Base-by-base conservation (phyloP, 2,797 vertebrate genomes). In the Danio jaintianensis region DNA sequence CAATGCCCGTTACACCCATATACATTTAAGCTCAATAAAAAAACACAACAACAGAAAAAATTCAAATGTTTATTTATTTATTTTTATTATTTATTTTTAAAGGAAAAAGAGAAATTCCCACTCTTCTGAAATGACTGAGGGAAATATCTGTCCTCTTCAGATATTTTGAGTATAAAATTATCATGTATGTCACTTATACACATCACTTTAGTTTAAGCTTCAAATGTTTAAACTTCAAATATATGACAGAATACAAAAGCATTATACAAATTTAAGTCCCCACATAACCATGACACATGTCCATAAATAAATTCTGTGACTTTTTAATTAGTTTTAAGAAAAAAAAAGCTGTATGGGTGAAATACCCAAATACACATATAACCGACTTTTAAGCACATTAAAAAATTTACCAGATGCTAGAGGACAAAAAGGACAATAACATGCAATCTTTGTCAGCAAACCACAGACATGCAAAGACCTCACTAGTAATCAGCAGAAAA, bases 401-500 rank as follows among this genome's bases (percentile, higher is more conserved):
- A 92, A 91, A 69, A 79, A 85, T 74, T 85, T 90, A 90, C 84
- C 90, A 93, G 86, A 92, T 92, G 91, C 86, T 73, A 74, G 82
- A 87, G 79, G 82, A 83, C 86, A 91, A 87, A 74, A 83, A 87
- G 79, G 82, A 83, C 86, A 91, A 87, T 88, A 85, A 88, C 6
- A 56, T 53, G 20, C 55, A 87, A 82, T 73, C 80, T 90, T 87
- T 78, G 86, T 87, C 85, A 86, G 82, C 62, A 72, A 53, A 53
- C 74, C 58, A 45, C 6, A 58, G 7, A 58, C 40, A 53, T 67
- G 67, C 67, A 67, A 68, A 64, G 75, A 59, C 20, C 18, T 63
- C 10, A 36, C 36, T 38, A 36, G 40, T 22, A 55, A 63, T 78
- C 38, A 58, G 63, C 38, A 78, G 29, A 74, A 55, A 74, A 71